Base-by-base conservation (phyloP, 2,888 invertebrate genomes). In the Dryadula phaetusa region DNA sequence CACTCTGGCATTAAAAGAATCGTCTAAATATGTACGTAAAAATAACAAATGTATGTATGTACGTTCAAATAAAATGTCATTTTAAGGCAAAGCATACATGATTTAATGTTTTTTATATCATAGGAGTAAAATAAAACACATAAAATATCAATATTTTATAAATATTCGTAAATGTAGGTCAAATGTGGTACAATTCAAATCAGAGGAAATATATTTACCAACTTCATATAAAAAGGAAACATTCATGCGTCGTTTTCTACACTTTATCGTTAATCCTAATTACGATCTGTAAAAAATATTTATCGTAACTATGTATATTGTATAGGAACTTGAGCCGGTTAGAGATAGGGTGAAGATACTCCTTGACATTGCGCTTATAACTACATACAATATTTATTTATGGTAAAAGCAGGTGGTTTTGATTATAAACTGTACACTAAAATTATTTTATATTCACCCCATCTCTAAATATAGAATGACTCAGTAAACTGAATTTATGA, bases 111-210 rank as follows among this genome's bases (percentile, higher is more conserved):
- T n/a, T 16, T 22, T 10, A 37, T 22, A 40, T 18, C 16, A 46
- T 12, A 14, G 62, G 18, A 32, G 42, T 47, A 82, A n/a, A 90
- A 89, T 88, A 77, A 91, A 90, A 91, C 87, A 74, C 82, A 72
- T 16, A 70, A 70, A 79, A 75, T 88, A 89, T 88, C 89, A 92
- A 91, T 92, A 83, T 89, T 92, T 92, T 92, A 92, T 92, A 92
- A 92, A 92, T 92, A 92, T 92, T 91, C 90, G 88, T 91, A 91
- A 88, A 89, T 92, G 91, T 90, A 92, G 85, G 87, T 92, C 90
- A 90, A 92, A 91, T 91, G 90, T 89, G 85, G 87, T 91, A 91
- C 91, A 92, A 89, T 90, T 90, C 87, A 91, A 92, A 90, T 90
- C 86, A 90, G 90, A 88, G 86, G 88, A 90, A 90, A 88, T 87